Percentiles rank a stretch among this genome's conserved stretches.
Evolutionary conservation across 2,797 vertebrate genomes (phyloP).

Genomic region (Pantherophis alleghaniensis): DNA sequence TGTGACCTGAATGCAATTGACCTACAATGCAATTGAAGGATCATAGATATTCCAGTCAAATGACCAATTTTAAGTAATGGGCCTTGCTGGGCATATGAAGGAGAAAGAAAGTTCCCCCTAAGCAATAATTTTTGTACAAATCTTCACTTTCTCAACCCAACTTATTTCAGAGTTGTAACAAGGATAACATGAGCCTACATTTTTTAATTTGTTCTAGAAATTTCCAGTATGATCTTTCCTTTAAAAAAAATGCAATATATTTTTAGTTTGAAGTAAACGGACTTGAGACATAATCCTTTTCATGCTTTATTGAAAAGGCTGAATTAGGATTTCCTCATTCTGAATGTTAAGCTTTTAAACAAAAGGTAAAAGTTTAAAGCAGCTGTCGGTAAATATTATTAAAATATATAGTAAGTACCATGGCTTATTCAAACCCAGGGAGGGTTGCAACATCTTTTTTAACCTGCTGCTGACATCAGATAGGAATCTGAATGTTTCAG

Average conservation of each 20-base stretch:
- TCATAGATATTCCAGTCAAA: not conserved
- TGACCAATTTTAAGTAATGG: not conserved
- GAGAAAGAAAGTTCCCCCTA: not conserved
- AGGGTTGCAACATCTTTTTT: slow-evolving; percentile 35
- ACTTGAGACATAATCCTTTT: slow-evolving; percentile 38
- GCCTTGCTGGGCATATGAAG: not conserved
- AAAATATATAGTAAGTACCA: slow-evolving; percentile 53
- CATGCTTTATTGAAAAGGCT: slow-evolving; percentile 58
- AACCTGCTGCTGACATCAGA: slow-evolving; percentile 16
- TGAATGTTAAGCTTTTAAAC: slow-evolving; percentile 58
- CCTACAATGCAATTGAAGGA: not conserved
- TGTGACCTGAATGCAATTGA: not conserved
- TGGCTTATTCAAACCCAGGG: slow-evolving; percentile 53
- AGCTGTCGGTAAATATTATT: slow-evolving; percentile 57
- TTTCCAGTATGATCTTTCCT: not conserved
- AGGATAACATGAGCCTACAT: not conserved
- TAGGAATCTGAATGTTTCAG: slow-evolving; percentile 4
- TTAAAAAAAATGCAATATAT: slow-evolving; percentile 28
- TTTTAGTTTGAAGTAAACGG: slow-evolving; percentile 18
- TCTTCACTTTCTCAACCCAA: not conserved
- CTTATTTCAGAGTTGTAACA: not conserved
- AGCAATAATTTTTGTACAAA: not conserved
- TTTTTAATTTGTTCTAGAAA: not conserved
- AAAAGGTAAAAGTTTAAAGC: slow-evolving; percentile 63
- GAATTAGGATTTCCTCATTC: slow-evolving; percentile 57